These are phyloP conservation scores for Chrysomela aeneicollis DNA, from an alignment of 2,888 invertebrate species.

Conservation along the genomic window DNA sequence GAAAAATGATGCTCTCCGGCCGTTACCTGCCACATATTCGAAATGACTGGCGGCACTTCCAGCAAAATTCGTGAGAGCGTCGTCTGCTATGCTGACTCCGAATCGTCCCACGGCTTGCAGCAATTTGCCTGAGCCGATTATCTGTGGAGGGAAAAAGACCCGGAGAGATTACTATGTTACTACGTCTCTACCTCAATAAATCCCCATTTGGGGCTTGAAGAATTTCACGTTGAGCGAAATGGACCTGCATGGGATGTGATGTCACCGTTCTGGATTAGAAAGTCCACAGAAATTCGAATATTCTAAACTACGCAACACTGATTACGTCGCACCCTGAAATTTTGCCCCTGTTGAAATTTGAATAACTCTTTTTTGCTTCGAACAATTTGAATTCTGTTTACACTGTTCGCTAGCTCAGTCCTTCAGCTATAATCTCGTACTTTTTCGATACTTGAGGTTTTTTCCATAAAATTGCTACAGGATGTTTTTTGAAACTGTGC, in stretches of 20 bases:
- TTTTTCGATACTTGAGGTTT: too few species aligned
- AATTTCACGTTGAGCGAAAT: background rate
- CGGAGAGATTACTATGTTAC: background rate
- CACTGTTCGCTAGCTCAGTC: too few species aligned
- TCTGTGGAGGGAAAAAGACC: slow-evolving; percentile 44
- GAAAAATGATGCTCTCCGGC: background rate
- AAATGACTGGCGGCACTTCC: slow-evolving; percentile 64
- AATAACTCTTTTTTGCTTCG: too few species aligned
- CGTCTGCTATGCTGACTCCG: slow-evolving; percentile 48
- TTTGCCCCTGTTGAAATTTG: too few species aligned
- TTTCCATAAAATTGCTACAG: too few species aligned
- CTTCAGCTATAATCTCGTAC: too few species aligned
- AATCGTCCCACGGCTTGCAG: slow-evolving; percentile 51
- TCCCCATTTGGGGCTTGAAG: background rate
- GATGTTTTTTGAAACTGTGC: too few species aligned
- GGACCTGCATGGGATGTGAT: background rate
- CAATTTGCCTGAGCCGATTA: slow-evolving; percentile 54
- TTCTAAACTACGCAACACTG: too few species aligned
- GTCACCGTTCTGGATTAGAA: too few species aligned
- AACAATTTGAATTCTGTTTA: too few species aligned
- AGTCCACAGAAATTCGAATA: too few species aligned
- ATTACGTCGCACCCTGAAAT: too few species aligned
- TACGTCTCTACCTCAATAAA: background rate
- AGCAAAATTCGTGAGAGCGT: slow-evolving; percentile 63
- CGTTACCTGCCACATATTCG: slow-evolving; percentile 64